A percentile compares a stretch with the other conserved stretches of the same genome.
Evolutionary conservation across 2,113 vertebrate species (phyloP).

Genomic region (Zosterops japonicus): DNA sequence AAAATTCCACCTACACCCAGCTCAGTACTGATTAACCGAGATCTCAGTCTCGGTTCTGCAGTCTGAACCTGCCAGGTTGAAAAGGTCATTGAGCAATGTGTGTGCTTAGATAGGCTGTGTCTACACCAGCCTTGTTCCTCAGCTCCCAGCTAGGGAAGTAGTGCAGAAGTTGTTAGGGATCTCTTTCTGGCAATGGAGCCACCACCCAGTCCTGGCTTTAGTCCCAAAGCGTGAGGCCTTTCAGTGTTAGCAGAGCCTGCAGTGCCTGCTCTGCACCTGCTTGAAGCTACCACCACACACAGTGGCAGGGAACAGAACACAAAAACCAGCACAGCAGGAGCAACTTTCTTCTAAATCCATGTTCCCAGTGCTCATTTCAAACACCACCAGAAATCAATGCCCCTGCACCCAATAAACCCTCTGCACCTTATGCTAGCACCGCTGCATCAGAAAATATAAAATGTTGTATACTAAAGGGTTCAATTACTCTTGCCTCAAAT

Average conservation of each 20-base stretch:
- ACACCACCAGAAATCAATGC: background rate
- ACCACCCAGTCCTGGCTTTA: background rate
- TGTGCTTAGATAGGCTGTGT: background rate
- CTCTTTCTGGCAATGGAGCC: background rate
- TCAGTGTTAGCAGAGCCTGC: background rate
- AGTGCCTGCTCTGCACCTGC: background rate
- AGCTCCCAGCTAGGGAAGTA: background rate
- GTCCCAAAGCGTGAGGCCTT: background rate
- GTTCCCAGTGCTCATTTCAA: background rate
- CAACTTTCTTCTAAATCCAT: background rate
- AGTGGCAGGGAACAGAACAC: background rate
- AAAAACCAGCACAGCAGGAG: background rate
- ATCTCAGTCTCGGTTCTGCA: background rate
- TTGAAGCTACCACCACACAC: background rate
- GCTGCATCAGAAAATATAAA: background rate
- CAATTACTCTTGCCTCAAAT: background rate
- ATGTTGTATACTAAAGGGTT: background rate
- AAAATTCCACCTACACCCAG: background rate
- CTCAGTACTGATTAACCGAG: background rate
- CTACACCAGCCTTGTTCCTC: background rate
- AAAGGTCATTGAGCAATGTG: constrained; percentile 4
- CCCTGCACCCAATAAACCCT: background rate
- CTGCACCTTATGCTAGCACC: background rate
- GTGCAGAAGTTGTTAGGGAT: background rate
- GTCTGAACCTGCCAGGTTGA: background rate